Percentiles rank a stretch among this genome's conserved stretches.
These are phyloP conservation scores for Limnephilus marmoratus DNA, from an alignment of 2,888 invertebrate genomes.

Conservation along the genomic window DNA sequence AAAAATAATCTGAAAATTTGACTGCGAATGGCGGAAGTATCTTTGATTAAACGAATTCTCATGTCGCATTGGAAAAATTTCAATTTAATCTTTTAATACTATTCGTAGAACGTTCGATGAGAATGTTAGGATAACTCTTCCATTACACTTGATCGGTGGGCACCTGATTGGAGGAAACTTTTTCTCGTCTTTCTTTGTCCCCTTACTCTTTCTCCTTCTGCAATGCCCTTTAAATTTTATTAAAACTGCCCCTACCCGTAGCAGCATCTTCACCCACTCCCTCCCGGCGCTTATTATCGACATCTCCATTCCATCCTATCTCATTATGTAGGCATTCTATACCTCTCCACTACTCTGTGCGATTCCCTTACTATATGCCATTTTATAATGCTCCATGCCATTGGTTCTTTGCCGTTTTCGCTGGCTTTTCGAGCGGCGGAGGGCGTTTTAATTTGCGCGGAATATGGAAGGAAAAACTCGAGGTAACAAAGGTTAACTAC, in stretches of 20 bases:
- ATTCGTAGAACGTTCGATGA: conserved; percentile 4
- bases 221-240: conserved; percentile 50
- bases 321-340: conserved; percentile 59
- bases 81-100: conserved; percentile 31
- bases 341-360: conserved; percentile 15
- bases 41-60: conserved; percentile 2
- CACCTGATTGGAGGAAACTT: conserved; percentile 42
- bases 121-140: conserved; percentile 17
- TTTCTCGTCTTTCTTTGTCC: conserved; percentile 24
- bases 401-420: neutral
- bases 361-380: neutral
- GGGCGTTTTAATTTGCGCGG: conserved; percentile 49
- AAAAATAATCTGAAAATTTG: neutral
- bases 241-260: conserved; percentile 48
- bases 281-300: conserved; percentile 46
- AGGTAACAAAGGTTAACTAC: no score
- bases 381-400: neutral
- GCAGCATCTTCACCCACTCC: conserved; percentile 13
- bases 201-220: neutral
- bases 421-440: neutral
- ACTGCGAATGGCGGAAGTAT: neutral
- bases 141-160: conserved; percentile 8
- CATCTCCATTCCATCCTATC: conserved; percentile 44
- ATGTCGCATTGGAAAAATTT: neutral
- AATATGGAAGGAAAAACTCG: neutral